Evolutionary conservation across 2,797 vertebrate genomes (phyloP), one percentile per base, ranked within the genome.

Genomic region (Sebastes hubbsi): DNA sequence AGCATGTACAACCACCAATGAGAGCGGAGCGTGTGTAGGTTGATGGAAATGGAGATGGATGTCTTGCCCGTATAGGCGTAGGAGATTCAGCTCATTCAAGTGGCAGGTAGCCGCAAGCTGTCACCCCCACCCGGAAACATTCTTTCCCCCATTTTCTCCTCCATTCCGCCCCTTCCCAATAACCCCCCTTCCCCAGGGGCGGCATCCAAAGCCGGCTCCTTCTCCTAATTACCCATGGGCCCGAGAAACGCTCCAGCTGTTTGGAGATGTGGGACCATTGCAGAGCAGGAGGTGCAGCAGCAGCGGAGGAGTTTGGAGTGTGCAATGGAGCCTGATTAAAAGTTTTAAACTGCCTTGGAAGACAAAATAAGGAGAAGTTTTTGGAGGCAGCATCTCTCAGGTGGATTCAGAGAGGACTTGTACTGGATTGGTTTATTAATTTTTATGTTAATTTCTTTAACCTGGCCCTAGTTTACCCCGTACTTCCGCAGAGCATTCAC

Each of bases 201-300:
- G 71, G 65, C 78, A 85, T 90, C 89, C 83, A 66, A 82, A 87
- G 88, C 88, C 56, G 70, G 87, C 91, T 93, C 89, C 87, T 59
- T 91, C 87, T 92, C 82, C 93, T 95, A 94, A 95, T 96, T 95
- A 95, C 94, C 92, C 94, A 85, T 25, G 89, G 87, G 91, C 89
- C 89, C 83, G 61, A 62, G 82, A 77, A 93, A 84, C 81, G 78
- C 90, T 95, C 94, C 96, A 96, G 95, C 94, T 96, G 95, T 94
- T 95, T 84, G 82, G 89, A 85, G 86, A 72, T 83, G 85, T 81
- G 91, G 92, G 86, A 92, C 82, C 78, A 67, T 11, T 42, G 77
- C 77, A 14, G 89, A 82, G 83, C 85, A 87, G 70, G 84, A 92
- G 90, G 91, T 87, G 84, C 82, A 73, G 72, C 81, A 75, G 78